Evolutionary conservation across 2,797 vertebrate species (phyloP).

Genomic region (Eulemur rubriventer): DNA sequence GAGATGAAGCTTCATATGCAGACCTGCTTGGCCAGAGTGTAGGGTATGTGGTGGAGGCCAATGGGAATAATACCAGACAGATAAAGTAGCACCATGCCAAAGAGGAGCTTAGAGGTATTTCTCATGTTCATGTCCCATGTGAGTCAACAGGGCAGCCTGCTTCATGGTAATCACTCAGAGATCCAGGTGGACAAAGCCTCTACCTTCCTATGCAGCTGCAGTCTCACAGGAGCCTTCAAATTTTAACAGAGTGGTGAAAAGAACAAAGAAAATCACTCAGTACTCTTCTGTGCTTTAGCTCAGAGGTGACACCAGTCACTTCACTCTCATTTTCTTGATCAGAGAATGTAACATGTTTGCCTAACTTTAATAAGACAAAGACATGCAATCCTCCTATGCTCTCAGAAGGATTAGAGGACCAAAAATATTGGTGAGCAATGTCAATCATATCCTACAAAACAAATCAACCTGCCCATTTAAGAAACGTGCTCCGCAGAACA

Average conservation of each 20-base stretch:
- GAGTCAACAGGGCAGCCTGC: background rate
- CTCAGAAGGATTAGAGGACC: background rate
- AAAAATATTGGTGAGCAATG: background rate
- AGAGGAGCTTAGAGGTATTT: background rate
- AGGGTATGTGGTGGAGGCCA: background rate
- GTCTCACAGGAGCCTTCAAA: background rate
- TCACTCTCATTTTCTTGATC: background rate
- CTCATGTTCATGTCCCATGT: background rate
- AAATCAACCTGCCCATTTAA: conserved; percentile 21
- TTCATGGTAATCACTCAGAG: background rate
- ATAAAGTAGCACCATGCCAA: background rate
- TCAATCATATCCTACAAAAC: background rate
- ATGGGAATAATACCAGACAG: background rate
- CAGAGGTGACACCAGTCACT: background rate
- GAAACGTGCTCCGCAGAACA: background rate
- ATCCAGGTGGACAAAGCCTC: background rate
- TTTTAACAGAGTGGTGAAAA: background rate
- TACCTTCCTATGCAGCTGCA: background rate
- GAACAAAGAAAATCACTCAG: background rate
- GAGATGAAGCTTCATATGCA: background rate
- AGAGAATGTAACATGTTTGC: background rate
- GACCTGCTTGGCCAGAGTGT: background rate
- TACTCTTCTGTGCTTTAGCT: background rate
- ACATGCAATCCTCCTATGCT: background rate
- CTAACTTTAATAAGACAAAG: background rate